Evolutionary conservation across 2,113 vertebrate genomes (phyloP), one percentile per base, ranked within the genome.

Genomic region (Chlorocebus sabaeus): DNA sequence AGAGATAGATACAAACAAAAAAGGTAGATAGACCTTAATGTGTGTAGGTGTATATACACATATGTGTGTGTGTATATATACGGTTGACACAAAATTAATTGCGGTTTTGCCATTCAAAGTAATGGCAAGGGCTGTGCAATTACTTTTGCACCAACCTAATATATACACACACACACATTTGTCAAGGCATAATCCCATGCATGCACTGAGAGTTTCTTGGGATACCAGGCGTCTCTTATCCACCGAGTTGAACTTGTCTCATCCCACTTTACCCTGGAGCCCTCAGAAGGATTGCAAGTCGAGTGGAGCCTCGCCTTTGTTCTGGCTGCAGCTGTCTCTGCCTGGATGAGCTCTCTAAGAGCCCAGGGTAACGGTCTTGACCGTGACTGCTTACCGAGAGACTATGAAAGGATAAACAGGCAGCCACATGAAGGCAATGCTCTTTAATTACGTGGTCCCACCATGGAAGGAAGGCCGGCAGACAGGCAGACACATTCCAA

Each of bases 401-500:
- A 85, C 97, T 86, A 89, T 97, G 96, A 96, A 97, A 97, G 95
- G 88, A 90, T 96, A 92, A 96, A 95, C 98, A 98, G 95, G 97
- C 97, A 20, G 82, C 97, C 97, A 97, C 96, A 96, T 81, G 97
- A 98, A 96, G 90, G 83, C 6, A 8, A 78, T 84, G 96, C 97
- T 98, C 97, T 98, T 97, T 98, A 98, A 98, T 98, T 98, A 98
- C 18, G 93, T 97, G 85, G 94, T 96, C 97, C 97, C 93, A 85
- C 86, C 55, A 2, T 96, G 97, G 97, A 96, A 98, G 98, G 98
- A 98, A 98, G 97, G 97, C 97, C 40, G 52, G 97, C 97, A 98
- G 97, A 98, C 98, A 97, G 97, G 98, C 98, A 97, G 97, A 97
- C 98, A 97, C 97, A 95, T 98, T 98, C 97, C 98, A 98, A 98